A percentile compares a stretch with the other conserved stretches of the same genome.
Conservation (phyloP, 2,113 vertebrate genomes). For the Mixornis gularis region DNA sequence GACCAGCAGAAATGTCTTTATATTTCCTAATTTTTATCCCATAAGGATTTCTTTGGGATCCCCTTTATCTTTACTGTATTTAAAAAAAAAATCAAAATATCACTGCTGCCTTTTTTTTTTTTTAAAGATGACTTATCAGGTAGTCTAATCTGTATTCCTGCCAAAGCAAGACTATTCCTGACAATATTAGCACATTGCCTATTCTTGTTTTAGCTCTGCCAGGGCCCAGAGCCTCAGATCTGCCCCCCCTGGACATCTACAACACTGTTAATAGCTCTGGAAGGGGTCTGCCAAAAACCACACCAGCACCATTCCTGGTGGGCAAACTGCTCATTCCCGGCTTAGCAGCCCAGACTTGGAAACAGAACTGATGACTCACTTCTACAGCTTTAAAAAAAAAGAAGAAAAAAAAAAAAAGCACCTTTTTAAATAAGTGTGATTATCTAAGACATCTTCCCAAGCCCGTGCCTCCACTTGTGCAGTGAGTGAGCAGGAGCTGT, state of each 20-base stretch:
- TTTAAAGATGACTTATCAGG: neutral
- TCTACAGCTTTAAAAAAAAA: neutral
- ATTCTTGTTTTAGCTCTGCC: conserved; percentile 32
- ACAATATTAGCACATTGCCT: conserved; percentile 25
- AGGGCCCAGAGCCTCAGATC: neutral
- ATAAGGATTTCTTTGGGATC: neutral
- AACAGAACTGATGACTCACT: neutral
- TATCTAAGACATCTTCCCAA: neutral
- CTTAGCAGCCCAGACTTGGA: neutral
- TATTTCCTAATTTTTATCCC: neutral
- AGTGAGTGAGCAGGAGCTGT: neutral
- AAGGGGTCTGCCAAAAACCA: neutral
- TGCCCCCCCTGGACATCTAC: neutral
- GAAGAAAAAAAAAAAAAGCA: neutral
- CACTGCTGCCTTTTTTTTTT: neutral
- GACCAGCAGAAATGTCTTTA: neutral
- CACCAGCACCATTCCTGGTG: neutral
- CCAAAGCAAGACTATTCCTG: conserved; percentile 51
- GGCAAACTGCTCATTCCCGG: neutral
- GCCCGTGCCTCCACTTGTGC: fast-evolving
- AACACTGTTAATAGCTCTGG: neutral
- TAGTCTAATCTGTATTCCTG: neutral
- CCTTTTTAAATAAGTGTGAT: neutral
- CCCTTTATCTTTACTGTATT: neutral
- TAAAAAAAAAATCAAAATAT: neutral